phyloP scores from a whole-genome alignment of 1,140 invertebrate genomes.

The Cotesia vestalis region DNA sequence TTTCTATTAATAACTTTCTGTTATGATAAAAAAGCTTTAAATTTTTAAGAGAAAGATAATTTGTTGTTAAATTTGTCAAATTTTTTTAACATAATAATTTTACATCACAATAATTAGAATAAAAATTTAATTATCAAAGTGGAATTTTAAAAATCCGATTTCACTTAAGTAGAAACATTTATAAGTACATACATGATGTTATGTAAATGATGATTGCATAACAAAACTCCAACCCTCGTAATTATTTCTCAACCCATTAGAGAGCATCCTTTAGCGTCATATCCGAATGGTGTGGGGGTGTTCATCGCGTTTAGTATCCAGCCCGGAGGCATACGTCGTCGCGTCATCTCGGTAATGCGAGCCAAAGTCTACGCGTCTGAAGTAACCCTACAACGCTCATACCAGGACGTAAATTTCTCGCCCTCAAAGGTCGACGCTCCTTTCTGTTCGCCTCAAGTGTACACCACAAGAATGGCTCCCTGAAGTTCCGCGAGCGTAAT shows the following conservation, averaged over 20 bases:
- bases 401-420: constrained; percentile 32
- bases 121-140: too few species aligned
- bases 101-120: too few species aligned
- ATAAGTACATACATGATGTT: not conserved
- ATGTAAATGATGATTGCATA: constrained; percentile 9
- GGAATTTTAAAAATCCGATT: too few species aligned
- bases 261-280: constrained; percentile 14
- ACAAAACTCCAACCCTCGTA: constrained; percentile 20
- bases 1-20: too few species aligned
- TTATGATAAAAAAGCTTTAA: too few species aligned
- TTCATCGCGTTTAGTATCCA: constrained; percentile 10
- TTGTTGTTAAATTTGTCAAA: too few species aligned
- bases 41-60: too few species aligned
- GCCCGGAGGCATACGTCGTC: constrained; percentile 14
- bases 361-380: constrained; percentile 35
- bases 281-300: not conserved
- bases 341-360: constrained; percentile 31
- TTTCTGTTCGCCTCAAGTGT: constrained; percentile 37
- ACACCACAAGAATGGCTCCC: constrained; percentile 27
- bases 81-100: too few species aligned
- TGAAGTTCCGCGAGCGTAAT: constrained; percentile 17
- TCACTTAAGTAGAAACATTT: too few species aligned
- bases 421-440: constrained; percentile 46
- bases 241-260: constrained; percentile 20
- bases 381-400: constrained; percentile 2